These are phyloP conservation scores for Cercocebus atys DNA, from an alignment of 2,113 vertebrate genomes.

Conservation along the genomic window DNA sequence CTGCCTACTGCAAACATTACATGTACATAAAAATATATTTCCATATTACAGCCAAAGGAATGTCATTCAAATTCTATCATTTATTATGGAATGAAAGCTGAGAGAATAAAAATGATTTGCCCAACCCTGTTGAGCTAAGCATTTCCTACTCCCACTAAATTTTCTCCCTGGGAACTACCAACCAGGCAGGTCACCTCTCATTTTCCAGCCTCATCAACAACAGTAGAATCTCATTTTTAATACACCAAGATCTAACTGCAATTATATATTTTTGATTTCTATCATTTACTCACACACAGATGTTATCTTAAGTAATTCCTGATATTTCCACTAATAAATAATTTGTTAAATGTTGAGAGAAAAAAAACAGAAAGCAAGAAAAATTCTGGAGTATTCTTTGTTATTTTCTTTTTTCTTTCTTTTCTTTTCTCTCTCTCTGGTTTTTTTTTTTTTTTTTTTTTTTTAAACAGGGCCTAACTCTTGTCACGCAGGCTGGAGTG, in stretches of 20 bases:
- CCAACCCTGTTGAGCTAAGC: neutral
- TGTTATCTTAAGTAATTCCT: neutral
- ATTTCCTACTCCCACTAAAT: neutral
- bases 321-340: neutral
- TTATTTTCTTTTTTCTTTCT: no score
- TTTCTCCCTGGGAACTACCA: neutral
- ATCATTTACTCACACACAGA: neutral
- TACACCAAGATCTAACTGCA: neutral
- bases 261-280: neutral
- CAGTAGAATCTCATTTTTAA: neutral
- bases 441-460: no score
- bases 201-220: neutral
- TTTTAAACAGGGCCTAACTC: no score
- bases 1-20: neutral
- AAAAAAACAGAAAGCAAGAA: neutral
- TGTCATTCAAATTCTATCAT: neutral
- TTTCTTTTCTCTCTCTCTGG: no score
- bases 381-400: neutral
- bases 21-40: neutral
- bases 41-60: neutral
- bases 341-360: neutral
- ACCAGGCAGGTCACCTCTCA: neutral
- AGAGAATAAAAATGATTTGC: neutral
- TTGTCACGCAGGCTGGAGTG: no score
- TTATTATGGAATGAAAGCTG: neutral